Evolutionary conservation across 2,113 vertebrate species (phyloP), one percentile per base, ranked within the genome.

Genomic region (Bubo bubo): DNA sequence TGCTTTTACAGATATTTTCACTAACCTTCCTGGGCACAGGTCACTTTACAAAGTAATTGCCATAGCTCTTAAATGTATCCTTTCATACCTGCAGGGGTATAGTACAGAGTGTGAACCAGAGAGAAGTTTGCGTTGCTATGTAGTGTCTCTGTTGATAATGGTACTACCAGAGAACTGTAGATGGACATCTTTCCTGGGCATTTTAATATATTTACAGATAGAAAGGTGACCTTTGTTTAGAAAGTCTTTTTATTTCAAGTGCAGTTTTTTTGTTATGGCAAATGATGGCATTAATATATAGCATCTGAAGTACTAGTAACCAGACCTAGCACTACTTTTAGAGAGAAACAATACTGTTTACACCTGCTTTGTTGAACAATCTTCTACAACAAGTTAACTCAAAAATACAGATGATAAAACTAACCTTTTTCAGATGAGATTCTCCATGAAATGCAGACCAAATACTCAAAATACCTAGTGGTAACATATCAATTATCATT

Each of bases 161-260:
- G 20, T 19, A 28, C 0, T 0, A 66, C 55, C 13, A 32, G 53
- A 62, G 35, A 71, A 4, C 35, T 60, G 37, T 12, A 41, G 23
- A 11, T 70, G 86, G 67, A 43, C 39, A 37, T 60, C n/a, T 84
- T 80, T 64, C 58, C 41, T 53, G 56, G 60, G 47, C 50, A 84
- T 85, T 95, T 56, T 52, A 77, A 81, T 70, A 10, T 60, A 75
- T 68, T 77, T 81, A 60, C 49, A 84, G 47, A 41, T 9, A 56
- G 85, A 66, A 84, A 77, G 55, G 74, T 79, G 66, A 79, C 56
- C 52, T 91, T 74, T 67, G 82, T 87, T 97, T 93, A 77, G 58
- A 94, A 94, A 85, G 39, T 39, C 21, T 91, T 88, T 79, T 97
- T n/a, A 37, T 82, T 88, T 93, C 88, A 88, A 86, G 6, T 39